phyloP scores from a whole-genome alignment of 1,140 invertebrate species.

The Hycleus phaleratus region DNA sequence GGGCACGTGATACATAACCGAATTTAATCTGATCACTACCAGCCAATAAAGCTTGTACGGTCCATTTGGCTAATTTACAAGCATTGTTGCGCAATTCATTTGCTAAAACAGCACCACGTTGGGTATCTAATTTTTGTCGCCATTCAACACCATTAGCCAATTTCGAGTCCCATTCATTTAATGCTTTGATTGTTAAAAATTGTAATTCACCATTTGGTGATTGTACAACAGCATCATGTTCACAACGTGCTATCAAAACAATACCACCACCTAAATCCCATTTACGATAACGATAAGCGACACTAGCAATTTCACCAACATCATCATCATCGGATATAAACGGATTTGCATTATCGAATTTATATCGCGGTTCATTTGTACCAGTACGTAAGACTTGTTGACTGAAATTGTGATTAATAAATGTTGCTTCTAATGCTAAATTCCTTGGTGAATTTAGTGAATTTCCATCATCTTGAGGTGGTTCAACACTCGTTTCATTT shows the following conservation, averaged over 20 bases:
- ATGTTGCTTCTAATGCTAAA: constrained; percentile 95
- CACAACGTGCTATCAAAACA: constrained; percentile 82
- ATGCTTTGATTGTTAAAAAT: constrained; percentile 92
- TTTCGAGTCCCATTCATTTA: constrained; percentile 99
- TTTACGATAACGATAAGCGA: constrained; percentile 94
- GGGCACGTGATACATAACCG: constrained; percentile 93
- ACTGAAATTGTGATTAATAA: constrained; percentile 99
- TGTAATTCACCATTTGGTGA: constrained; percentile 88
- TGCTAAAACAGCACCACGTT: constrained; percentile 94
- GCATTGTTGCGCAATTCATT: constrained; percentile 98
- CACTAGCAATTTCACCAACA: constrained; percentile 80
- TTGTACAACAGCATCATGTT: constrained; percentile 91
- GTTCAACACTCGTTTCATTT: constrained; percentile 96
- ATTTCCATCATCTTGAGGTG: constrained; percentile 91
- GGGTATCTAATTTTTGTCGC: constrained; percentile 94
- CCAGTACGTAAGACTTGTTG: constrained; percentile 74
- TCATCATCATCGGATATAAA: constrained; percentile 92
- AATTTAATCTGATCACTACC: constrained; percentile 98
- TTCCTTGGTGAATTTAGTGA: constrained; percentile 94
- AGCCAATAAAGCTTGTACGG: constrained; percentile 90
- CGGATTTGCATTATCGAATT: constrained; percentile 89
- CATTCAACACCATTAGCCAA: constrained; percentile 94
- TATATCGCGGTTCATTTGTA: constrained; percentile 69
- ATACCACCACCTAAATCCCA: constrained; percentile 94
- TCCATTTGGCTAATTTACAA: constrained; percentile 99